A percentile compares a stretch with the other conserved stretches of the same genome.
Evolutionary conservation across 2,888 invertebrate genomes (phyloP).

Genomic region (Aethes cnicana): DNA sequence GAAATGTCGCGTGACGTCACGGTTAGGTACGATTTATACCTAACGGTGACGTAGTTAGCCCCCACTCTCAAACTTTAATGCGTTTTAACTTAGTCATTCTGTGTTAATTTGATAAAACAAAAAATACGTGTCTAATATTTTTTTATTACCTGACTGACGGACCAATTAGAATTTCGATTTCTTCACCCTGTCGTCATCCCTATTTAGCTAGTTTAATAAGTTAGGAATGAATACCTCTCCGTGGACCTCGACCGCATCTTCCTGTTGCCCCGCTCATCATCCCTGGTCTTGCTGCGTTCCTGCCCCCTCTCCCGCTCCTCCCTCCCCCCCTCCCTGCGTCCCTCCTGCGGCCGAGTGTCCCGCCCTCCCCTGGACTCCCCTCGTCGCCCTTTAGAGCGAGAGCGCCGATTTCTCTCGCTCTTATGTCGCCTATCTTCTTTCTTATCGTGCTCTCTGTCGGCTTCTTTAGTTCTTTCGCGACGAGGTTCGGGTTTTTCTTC

Average conservation of each 20-base stretch:
- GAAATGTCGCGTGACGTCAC: too few species aligned
- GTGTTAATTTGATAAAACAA: too few species aligned
- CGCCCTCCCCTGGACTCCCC: slow-evolving; percentile 40
- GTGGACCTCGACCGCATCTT: slow-evolving; percentile 53
- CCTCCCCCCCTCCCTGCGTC: slow-evolving; percentile 42
- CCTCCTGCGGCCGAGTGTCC: slow-evolving; percentile 34
- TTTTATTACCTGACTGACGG: too few species aligned
- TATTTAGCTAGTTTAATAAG: too few species aligned
- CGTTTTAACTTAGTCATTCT: too few species aligned
- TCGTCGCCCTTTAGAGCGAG: slow-evolving; percentile 30
- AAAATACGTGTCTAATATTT: too few species aligned
- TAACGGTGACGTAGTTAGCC: too few species aligned
- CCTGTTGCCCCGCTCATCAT: slow-evolving; percentile 41
- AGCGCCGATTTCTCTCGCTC: slow-evolving; percentile 29
- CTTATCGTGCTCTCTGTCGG: slow-evolving; percentile 39
- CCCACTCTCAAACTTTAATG: too few species aligned
- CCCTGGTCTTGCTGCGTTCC: slow-evolving; percentile 37
- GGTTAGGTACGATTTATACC: too few species aligned
- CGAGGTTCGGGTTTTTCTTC: slow-evolving; percentile 48
- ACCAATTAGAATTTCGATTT: too few species aligned
- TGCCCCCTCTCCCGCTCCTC: slow-evolving; percentile 36
- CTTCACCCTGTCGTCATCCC: too few species aligned
- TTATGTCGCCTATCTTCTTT: slow-evolving; percentile 33
- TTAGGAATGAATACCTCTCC: background rate
- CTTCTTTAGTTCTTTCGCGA: too few species aligned